Conservation (phyloP, 35 echinoderm and acorn worm genomes). For the Eucidaris tribuloides region DNA sequence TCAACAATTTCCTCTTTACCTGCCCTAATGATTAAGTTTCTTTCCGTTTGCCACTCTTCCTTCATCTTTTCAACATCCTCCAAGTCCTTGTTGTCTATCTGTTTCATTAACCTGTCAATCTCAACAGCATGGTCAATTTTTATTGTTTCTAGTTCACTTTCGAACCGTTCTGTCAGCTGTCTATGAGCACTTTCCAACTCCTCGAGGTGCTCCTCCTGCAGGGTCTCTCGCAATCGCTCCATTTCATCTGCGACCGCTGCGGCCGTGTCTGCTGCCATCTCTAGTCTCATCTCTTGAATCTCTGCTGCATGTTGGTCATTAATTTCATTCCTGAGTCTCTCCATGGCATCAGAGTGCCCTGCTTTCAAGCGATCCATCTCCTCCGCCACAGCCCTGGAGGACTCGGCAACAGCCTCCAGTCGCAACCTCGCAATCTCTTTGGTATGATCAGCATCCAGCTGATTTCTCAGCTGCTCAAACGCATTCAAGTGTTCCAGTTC, state of each 20-base stretch:
- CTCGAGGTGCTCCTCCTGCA: slow-evolving; percentile 51
- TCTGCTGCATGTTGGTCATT: slow-evolving; percentile 16
- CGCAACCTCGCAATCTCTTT: slow-evolving; percentile 58
- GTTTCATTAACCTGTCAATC: neutral
- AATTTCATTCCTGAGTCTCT: slow-evolving; percentile 23
- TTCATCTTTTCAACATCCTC: slow-evolving; percentile 40
- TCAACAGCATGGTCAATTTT: slow-evolving; percentile 9
- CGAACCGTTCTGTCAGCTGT: slow-evolving; percentile 34
- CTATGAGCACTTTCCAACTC: slow-evolving; percentile 8
- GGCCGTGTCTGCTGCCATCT: slow-evolving; percentile 24
- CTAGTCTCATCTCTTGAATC: slow-evolving; percentile 30
- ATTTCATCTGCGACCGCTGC: slow-evolving; percentile 17
- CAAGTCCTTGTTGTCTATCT: slow-evolving; percentile 3
- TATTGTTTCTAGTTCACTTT: slow-evolving; percentile 22
- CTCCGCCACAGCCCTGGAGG: slow-evolving; percentile 63
- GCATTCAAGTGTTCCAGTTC: slow-evolving; percentile 61
- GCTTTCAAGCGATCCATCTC: slow-evolving; percentile 11
- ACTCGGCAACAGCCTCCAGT: slow-evolving; percentile 63
- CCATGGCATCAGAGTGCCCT: slow-evolving; percentile 34
- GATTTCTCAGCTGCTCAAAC: slow-evolving; percentile 53
- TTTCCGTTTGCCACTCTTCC: slow-evolving; percentile 29
- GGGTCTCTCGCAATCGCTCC: slow-evolving; percentile 25
- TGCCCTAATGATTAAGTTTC: slow-evolving; percentile 19
- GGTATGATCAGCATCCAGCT: slow-evolving; percentile 58
- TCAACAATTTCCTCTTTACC: slow-evolving; percentile 54